phyloP scores from a whole-genome alignment of 2,888 invertebrate genomes.

The Drosophila stalkeri region DNA sequence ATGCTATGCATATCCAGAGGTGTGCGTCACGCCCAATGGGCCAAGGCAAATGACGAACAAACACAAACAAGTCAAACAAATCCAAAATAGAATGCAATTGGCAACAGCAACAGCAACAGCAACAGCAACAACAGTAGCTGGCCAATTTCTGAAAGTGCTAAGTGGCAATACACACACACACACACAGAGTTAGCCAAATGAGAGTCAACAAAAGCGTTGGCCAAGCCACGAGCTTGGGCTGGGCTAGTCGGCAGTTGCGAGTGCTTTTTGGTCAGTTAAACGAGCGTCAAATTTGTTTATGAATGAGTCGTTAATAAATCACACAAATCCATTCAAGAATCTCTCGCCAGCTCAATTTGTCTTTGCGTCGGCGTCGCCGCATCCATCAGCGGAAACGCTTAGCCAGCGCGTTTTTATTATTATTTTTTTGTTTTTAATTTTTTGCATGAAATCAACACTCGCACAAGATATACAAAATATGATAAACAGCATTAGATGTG shows the following conservation, averaged over 20 bases:
- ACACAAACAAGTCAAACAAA: constrained; percentile 42
- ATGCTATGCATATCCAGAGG: neutral
- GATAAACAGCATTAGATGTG: constrained; percentile 43
- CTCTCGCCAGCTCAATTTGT: constrained; percentile 54
- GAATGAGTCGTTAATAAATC: constrained; percentile 70
- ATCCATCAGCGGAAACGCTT: constrained; percentile 58
- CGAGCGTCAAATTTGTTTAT: constrained; percentile 60
- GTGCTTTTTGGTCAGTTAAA: constrained; percentile 34
- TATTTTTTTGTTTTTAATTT: constrained; percentile 1
- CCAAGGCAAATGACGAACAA: constrained; percentile 47
- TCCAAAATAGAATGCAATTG: constrained; percentile 59
- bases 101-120: constrained; percentile 15
- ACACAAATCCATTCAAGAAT: constrained; percentile 64
- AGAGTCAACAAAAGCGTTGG: constrained; percentile 16
- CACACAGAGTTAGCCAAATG: constrained; percentile 7
- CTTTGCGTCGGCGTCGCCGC: constrained; percentile 44
- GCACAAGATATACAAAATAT: constrained; percentile 33
- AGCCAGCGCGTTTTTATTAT: constrained; percentile 24
- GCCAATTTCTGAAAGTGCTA: constrained; percentile 65
- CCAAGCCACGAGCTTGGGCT: constrained; percentile 22
- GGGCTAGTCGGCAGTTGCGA: constrained; percentile 39
- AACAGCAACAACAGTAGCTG: constrained; percentile 17
- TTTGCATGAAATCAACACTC: constrained; percentile 54
- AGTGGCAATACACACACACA: constrained; percentile 53
- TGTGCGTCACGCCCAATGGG: constrained; percentile 28